Base-by-base conservation (phyloP, 2,113 vertebrate genomes). In the Tenrec ecaudatus region DNA sequence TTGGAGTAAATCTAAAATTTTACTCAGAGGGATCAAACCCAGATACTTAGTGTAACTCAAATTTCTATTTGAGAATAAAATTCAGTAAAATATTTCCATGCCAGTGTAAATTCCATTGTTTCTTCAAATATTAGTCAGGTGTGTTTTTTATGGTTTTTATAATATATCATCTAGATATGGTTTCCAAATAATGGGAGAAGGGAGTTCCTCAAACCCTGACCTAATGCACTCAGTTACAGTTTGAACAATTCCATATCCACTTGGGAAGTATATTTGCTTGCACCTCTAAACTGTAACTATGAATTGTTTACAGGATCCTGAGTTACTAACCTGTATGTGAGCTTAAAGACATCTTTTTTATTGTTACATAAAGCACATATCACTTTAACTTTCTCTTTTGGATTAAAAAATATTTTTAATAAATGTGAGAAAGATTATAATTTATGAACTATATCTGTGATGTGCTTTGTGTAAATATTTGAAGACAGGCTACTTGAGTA, bases 341-440 rank as follows among this genome's bases (percentile, higher is more conserved):
- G 77, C 64, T 88, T 82, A 71, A 82, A 92, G n/a, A 94, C 36
- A 94, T 77, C 78, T 95, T 97, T 95, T 79, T 95, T 97, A 94
- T 97, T 92, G 91, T 97, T 98, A 95, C 95, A 96, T 91, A 86
- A 94, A 92, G 91, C 38, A 82, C 22, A 73, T 92, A 84, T 95
- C 86, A 96, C 78, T 40, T 91, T 95, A 90, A 64, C 94, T 92
- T 23, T 62, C 9, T 53, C 9, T 95, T 27, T 76, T 68, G 19
- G 29, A 86, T 5, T 62, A 92, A 95, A 92, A 96, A 76, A 64
- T 84, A 94, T 91, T 78, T 89, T 95, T 23, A 75, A 57, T 82
- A 96, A 73, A 62, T 88, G 33, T 91, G 33, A 90, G 83, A 80
- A 82, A 95, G 94, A 79, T 36, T 89, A n/a, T 47, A 62, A 73